These are phyloP conservation scores for Microctenopoma lineatum DNA, from an alignment of 2,797 vertebrate genomes.

Conservation along the genomic window DNA sequence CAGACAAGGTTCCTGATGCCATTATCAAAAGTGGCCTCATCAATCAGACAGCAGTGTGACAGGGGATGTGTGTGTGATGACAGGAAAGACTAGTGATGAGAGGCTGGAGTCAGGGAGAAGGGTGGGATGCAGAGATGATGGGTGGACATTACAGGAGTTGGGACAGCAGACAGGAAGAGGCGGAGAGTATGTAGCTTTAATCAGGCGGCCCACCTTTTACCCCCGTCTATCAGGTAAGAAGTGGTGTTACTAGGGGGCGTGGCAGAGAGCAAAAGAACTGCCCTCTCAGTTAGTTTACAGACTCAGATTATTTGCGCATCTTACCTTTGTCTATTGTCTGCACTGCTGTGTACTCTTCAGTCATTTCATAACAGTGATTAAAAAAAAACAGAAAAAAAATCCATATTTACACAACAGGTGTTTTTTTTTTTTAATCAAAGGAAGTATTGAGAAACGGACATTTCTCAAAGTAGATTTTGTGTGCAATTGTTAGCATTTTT, in stretches of 20 bases:
- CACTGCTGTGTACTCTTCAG: constrained; percentile 20
- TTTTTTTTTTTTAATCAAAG: constrained; percentile 54
- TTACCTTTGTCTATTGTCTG: constrained; percentile 3
- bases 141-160: constrained; percentile 42
- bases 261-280: constrained; percentile 33
- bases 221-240: constrained; percentile 40
- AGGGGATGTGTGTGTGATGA: constrained; percentile 76
- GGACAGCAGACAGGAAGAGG: constrained; percentile 66
- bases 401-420: constrained; percentile 65
- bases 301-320: constrained; percentile 22
- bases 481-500: constrained; percentile 41
- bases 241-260: constrained; percentile 32
- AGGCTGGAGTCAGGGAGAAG: constrained; percentile 63
- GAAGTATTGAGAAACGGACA: constrained; percentile 43
- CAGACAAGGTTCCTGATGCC: constrained; percentile 79
- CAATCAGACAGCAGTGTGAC: constrained; percentile 75
- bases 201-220: constrained; percentile 56
- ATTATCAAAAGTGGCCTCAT: constrained; percentile 83
- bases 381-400: constrained; percentile 6
- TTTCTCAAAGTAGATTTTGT: constrained; percentile 18
- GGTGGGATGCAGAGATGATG: constrained; percentile 45
- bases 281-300: constrained; percentile 39
- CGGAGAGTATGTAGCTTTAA: constrained; percentile 33
- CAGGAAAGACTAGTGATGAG: constrained; percentile 78
- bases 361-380: constrained; percentile 50